These are phyloP conservation scores for Neosilurus mollespiculum DNA, from an alignment of 2,797 vertebrate species.

Conservation along the genomic window DNA sequence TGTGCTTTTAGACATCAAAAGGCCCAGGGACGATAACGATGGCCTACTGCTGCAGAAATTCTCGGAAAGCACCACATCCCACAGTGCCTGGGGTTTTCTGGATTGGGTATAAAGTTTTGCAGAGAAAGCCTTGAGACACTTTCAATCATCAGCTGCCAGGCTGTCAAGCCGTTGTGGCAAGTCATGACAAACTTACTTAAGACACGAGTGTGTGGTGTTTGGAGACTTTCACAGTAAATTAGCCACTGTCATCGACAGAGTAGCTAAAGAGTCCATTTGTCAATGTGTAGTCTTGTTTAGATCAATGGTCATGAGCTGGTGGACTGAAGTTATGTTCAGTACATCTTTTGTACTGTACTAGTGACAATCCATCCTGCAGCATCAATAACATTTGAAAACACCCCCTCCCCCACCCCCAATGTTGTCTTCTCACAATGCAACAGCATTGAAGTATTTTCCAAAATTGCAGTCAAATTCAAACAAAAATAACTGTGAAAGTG, in stretches of 20 bases:
- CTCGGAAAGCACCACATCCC: neutral
- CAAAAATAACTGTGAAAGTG: neutral
- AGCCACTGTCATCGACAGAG: neutral
- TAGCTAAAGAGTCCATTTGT: neutral
- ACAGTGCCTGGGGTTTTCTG: slow-evolving; percentile 17
- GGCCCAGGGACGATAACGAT: neutral
- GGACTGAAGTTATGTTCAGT: neutral
- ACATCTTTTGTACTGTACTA: neutral
- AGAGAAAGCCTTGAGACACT: slow-evolving; percentile 15
- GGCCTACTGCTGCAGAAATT: neutral
- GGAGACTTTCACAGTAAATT: neutral
- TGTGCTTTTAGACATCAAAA: slow-evolving; percentile 10
- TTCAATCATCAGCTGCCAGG: slow-evolving; percentile 26
- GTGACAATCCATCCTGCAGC: neutral
- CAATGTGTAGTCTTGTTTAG: neutral
- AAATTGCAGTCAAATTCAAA: neutral
- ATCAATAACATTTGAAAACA: neutral
- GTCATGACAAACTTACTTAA: slow-evolving; percentile 32
- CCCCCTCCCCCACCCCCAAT: too few species aligned
- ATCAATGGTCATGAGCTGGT: neutral
- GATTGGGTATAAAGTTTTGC: slow-evolving; percentile 16
- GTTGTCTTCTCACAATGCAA: too few species aligned
- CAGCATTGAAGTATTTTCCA: neutral
- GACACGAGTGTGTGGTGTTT: slow-evolving; percentile 16
- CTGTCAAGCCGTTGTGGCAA: slow-evolving; percentile 13